Conservation (phyloP, 2,888 invertebrate species). For the Capitulum mitella region DNA sequence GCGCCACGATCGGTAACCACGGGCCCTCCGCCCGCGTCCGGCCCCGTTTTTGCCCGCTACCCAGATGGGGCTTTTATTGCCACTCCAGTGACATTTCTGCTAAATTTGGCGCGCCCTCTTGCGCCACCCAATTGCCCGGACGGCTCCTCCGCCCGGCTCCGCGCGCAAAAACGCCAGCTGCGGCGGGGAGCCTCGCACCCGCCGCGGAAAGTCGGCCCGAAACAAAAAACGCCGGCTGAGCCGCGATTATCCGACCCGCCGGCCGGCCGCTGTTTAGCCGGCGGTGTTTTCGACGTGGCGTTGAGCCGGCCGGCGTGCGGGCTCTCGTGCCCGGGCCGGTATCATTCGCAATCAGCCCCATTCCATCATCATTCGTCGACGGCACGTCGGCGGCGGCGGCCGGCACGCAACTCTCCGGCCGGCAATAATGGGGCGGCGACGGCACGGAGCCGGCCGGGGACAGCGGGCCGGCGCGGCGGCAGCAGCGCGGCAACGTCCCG, state of each 20-base stretch:
- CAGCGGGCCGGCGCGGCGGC: not conserved
- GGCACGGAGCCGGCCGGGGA: not conserved
- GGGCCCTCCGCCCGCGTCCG: not conserved
- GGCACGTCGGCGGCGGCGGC: not conserved
- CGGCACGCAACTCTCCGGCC: not conserved
- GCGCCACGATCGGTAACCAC: not conserved
- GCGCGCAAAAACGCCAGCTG: not conserved
- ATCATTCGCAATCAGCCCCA: not conserved
- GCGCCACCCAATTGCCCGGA: not conserved
- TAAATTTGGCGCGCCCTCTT: slow-evolving; percentile 16
- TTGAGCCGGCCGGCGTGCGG: too few relatives aligned
- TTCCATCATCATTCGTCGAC: not conserved
- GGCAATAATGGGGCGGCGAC: not conserved
- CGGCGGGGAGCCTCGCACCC: not conserved
- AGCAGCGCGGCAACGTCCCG: not conserved
- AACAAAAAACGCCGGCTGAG: not conserved
- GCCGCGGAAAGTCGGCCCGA: not conserved
- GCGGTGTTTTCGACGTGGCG: too few relatives aligned
- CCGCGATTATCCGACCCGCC: too few relatives aligned
- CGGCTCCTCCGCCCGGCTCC: not conserved
- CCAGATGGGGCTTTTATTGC: slow-evolving; percentile 2
- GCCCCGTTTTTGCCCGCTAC: not conserved
- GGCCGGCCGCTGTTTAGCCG: too few relatives aligned
- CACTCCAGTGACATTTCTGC: slow-evolving; percentile 19
- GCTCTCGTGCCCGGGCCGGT: too few relatives aligned